A percentile compares a stretch with the other conserved stretches of the same genome.
Evolutionary conservation across 2,888 invertebrate species (phyloP).

Genomic region (Aethes cnicana): DNA sequence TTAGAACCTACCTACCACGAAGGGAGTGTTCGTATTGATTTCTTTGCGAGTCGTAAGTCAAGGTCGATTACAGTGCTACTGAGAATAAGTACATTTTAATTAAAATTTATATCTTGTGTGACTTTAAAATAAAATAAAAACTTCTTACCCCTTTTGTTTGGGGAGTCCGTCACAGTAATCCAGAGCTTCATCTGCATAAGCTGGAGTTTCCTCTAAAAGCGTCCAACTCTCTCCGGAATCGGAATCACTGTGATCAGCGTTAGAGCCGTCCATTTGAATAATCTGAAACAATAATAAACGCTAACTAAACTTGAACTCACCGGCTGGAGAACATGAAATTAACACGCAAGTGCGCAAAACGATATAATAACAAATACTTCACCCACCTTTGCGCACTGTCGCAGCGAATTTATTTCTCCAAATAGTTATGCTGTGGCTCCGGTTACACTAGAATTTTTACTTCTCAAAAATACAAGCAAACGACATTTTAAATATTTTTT

Average conservation of each 20-base stretch:
- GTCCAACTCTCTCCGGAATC: constrained; percentile 81
- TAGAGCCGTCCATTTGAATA: constrained; percentile 64
- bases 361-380: constrained; percentile 30
- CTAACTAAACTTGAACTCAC: constrained; percentile 20
- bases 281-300: constrained; percentile 26
- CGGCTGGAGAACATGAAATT: constrained; percentile 22
- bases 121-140: too few species aligned
- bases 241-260: constrained; percentile 72
- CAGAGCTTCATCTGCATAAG: constrained; percentile 52
- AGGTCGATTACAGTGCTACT: constrained; percentile 18
- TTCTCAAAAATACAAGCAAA: constrained; percentile 45
- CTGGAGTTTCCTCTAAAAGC: constrained; percentile 59
- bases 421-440: constrained; percentile 39
- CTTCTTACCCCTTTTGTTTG: constrained; percentile 49
- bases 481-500: constrained; percentile 55
- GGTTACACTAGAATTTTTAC: constrained; percentile 54
- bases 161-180: constrained; percentile 46
- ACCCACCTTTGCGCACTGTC: constrained; percentile 44
- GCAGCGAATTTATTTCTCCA: constrained; percentile 43
- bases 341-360: constrained; percentile 22
- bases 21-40: constrained; percentile 13
- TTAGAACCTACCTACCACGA: neutral
- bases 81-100: neutral
- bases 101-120: too few species aligned
- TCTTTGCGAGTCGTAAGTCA: constrained; percentile 12